Evolutionary conservation across 2,113 vertebrate genomes (phyloP).

Genomic region (Megaleporinus macrocephalus): DNA sequence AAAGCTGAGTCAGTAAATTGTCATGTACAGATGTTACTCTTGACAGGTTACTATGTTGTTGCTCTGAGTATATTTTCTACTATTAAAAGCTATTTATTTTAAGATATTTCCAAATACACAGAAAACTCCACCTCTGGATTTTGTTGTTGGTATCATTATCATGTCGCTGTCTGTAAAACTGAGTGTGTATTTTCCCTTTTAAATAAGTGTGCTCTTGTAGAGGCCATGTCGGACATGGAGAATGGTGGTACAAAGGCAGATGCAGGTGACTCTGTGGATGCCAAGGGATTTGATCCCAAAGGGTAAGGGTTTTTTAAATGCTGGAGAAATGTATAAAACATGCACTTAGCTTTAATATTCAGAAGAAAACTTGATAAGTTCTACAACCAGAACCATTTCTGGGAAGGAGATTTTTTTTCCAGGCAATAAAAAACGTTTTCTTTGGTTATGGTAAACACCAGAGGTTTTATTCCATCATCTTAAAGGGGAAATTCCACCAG

Average conservation of each 20-base stretch:
- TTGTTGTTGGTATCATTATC: not conserved
- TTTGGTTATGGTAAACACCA: too few species aligned
- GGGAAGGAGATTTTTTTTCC: too few species aligned
- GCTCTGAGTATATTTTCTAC: not conserved
- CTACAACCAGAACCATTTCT: too few species aligned
- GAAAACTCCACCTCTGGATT: not conserved
- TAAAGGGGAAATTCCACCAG: too few species aligned
- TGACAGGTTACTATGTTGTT: not conserved
- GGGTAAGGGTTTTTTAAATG: conserved; percentile 20
- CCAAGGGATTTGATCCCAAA: not conserved
- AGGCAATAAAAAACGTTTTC: too few species aligned
- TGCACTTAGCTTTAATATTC: not conserved
- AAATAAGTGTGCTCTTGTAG: not conserved
- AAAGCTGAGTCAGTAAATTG: not conserved
- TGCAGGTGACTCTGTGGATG: conserved; percentile 39
- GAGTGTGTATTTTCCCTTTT: not conserved
- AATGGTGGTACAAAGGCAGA: not conserved
- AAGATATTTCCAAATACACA: not conserved
- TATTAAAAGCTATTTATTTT: too few species aligned
- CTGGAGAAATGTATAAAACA: not conserved
- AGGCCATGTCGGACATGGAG: conserved; percentile 20
- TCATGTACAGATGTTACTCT: too few species aligned
- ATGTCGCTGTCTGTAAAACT: not conserved
- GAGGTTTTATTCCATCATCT: too few species aligned
- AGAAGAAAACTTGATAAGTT: too few species aligned